Evolutionary conservation across 30 jellyfish, hydroid and myxozoan genomes (phyloP).

Genomic region (Aurelia sp.): DNA sequence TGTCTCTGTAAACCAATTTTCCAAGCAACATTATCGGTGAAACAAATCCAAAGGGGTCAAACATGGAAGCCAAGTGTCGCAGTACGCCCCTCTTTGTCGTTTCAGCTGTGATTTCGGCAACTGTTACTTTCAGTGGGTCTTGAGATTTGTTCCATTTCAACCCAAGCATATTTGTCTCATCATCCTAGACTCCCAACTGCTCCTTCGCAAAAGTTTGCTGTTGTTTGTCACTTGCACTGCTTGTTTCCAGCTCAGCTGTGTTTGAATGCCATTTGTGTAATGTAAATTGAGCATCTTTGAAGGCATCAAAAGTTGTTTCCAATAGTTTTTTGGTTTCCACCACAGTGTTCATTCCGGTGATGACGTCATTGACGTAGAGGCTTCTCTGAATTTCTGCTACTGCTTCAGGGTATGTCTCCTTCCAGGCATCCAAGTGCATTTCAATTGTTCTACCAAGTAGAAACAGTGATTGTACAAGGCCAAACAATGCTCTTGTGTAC

Average conservation of each 20-base stretch:
- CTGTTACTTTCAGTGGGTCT: background rate
- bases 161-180: no score
- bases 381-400: slow-evolving; percentile 23
- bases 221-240: background rate
- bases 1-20: background rate
- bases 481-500: no score
- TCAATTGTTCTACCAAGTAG: slow-evolving; percentile 55
- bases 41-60: slow-evolving; percentile 39
- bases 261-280: slow-evolving; percentile 87
- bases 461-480: slow-evolving; percentile 13
- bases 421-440: slow-evolving; percentile 28
- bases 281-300: slow-evolving; percentile 57
- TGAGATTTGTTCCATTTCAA: slow-evolving; percentile 9
- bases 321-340: slow-evolving; percentile 34
- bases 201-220: slow-evolving; percentile 2
- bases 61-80: background rate
- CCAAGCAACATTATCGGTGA: slow-evolving; percentile 53
- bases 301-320: slow-evolving; percentile 13
- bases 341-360: slow-evolving; percentile 40
- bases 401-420: background rate
- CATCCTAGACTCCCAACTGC: no score
- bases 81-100: no score
- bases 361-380: slow-evolving; percentile 74
- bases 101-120: background rate
- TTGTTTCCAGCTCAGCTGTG: slow-evolving; percentile 9